Conservation (phyloP, 2,113 vertebrate species). For the Nymphicus hollandicus region DNA sequence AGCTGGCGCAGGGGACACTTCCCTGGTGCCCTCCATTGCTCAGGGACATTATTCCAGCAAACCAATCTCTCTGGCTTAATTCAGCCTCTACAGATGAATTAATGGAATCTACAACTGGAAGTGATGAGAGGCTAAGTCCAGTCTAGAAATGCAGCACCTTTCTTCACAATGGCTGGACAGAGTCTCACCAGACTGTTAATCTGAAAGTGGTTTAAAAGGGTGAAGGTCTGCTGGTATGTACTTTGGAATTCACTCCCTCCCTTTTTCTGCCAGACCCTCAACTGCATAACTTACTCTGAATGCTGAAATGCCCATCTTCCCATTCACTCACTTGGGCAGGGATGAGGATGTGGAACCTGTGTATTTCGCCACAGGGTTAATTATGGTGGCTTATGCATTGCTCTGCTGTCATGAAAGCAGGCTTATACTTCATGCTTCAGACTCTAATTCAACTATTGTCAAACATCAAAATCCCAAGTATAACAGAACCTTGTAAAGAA, state of each 20-base stretch:
- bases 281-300: background rate
- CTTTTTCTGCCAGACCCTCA: background rate
- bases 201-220: background rate
- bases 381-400: background rate
- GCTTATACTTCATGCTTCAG: background rate
- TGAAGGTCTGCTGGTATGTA: background rate
- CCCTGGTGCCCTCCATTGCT: background rate
- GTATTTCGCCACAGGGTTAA: background rate
- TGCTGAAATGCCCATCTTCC: background rate
- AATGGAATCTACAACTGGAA: background rate
- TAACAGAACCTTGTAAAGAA: background rate
- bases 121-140: background rate
- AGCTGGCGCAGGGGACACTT: background rate
- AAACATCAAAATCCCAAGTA: background rate
- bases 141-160: background rate
- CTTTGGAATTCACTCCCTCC: background rate
- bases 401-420: background rate
- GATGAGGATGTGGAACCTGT: background rate
- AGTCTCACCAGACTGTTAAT: background rate
- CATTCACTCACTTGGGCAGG: background rate
- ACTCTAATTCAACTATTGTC: background rate
- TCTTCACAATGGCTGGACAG: background rate
- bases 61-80: background rate
- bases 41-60: background rate
- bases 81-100: background rate